phyloP scores from a whole-genome alignment of 1,140 invertebrate species.

The Drosophila erecta region DNA sequence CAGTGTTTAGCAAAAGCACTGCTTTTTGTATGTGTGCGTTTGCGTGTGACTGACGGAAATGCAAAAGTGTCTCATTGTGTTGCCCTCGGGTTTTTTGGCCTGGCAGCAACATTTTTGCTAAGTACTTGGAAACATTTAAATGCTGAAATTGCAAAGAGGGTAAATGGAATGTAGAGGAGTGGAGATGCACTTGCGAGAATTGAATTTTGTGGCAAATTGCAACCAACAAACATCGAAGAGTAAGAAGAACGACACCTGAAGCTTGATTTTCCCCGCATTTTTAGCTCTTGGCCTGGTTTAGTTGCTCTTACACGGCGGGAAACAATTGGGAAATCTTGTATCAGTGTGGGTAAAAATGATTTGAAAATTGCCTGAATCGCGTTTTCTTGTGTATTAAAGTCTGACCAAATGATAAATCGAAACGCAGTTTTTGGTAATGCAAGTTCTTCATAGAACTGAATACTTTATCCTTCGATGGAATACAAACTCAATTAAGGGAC shows the following conservation, averaged over 20 bases:
- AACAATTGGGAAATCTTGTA: background rate
- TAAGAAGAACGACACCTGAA: slow-evolving; percentile 19
- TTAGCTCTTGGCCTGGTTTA: slow-evolving; percentile 6
- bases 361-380: too few relatives aligned
- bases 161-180: slow-evolving; percentile 10
- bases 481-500: background rate
- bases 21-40: slow-evolving; percentile 30
- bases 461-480: background rate
- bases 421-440: background rate
- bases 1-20: slow-evolving; percentile 68
- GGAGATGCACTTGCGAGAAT: slow-evolving; percentile 39
- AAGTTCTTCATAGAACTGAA: too few relatives aligned
- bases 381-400: background rate
- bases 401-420: background rate
- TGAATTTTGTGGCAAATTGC: slow-evolving; percentile 42
- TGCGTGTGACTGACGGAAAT: slow-evolving; percentile 62
- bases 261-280: slow-evolving; percentile 34
- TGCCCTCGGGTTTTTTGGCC: slow-evolving; percentile 24
- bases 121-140: slow-evolving; percentile 79
- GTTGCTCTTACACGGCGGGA: background rate
- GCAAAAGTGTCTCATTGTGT: slow-evolving; percentile 76
- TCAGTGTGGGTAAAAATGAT: background rate
- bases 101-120: slow-evolving; percentile 71
- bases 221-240: slow-evolving; percentile 32
- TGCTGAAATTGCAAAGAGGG: slow-evolving; percentile 48